Evolutionary conservation across 2,113 vertebrate species (phyloP), one percentile per base, ranked within the genome.

Genomic region (Plecotus auritus): DNA sequence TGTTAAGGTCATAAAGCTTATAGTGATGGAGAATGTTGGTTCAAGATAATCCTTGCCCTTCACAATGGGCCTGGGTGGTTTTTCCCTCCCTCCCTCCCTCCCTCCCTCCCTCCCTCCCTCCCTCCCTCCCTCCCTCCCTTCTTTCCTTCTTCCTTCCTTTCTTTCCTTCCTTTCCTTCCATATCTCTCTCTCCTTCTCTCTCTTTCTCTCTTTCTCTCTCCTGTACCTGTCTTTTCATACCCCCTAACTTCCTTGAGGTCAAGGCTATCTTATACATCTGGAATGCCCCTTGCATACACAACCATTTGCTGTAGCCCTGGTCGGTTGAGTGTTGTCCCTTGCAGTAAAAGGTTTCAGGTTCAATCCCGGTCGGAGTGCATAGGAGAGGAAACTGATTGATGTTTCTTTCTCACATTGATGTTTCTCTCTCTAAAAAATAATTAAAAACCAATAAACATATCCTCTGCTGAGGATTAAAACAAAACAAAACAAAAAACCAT

Each of bases 1-100:
- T 92, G 66, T 89, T 61, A 49, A 69, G 56, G 69, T 81, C 35
- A 81, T 59, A 78, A 20, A 80, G 37, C 40, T 95, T n/a, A 26
- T 23, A 35, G 13, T 72, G 9, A 47, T 61, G 12, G 32, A 83
- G 26, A 88, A 90, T 85, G 9, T 66, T 88, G 66, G 7, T 61
- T 90, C 14, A 66, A 74, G 26, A 13, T 78, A 73, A 73, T 42
- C n/a, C 2, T 93, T 49, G 10, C 18, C 83, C 5, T 86, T 85
- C 42, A 22, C 67, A n/a, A 22, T 77, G 67, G 59, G 13, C 77
- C 40, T 73, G 22, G 23, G 47, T 80, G 40, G 66, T 49, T 6
- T 47, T 13, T 11, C 37, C 42, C 30, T 45, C 10, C n/a, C 12
- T 66, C 1, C 13, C 30, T 32, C 5, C 13, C 54, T 22, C 20